Evolutionary conservation across 2,797 vertebrate species (phyloP), one percentile per base, ranked within the genome.

Genomic region (Melanotaenia boesemani): DNA sequence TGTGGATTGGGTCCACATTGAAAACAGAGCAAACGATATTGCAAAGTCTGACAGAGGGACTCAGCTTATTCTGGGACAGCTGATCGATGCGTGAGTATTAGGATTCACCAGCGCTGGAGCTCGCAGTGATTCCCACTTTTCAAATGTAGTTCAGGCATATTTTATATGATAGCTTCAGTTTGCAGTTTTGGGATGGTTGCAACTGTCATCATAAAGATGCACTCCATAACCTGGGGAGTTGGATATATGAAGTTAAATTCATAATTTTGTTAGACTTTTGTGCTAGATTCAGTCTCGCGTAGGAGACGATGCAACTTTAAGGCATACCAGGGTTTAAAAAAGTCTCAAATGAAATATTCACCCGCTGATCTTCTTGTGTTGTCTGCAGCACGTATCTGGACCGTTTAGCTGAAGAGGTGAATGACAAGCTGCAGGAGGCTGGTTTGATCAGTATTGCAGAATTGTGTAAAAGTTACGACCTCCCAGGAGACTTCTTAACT

Each of bases 361-460:
- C 36, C 8, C 6, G 32, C 2, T 58, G 41, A 18, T 54, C 5
- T 0, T 54, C 20, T 20, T 61, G 13, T 82, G 16, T 67, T 59
- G 13, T 70, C 30, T 78, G 30, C 87, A 98, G 96, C 81, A 93
- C 75, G 36, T 99, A 99, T 82, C 91, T 99, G 90, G 94, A 98
- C 89, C 95, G 90, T 5, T 80, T 99, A 85, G 97, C 97, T 15
- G 98, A 99, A 91, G 98, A 99, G 79, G 93, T 98, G 85, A 99
- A 99, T 76, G 97, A 99, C 91, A 98, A 97, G 88, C 92, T 99
- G 34, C 98, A 99, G 88, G 96, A 97, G 90, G 95, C 96, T 18
- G 98, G 98, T 30, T 91, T 97, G 81, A 95, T 99, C 85, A 97
- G 94, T 48, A 92, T 99, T 52, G 95, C 97, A 0, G 98, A 99